Base-by-base conservation (phyloP, 2,113 vertebrate species). In the Proteles cristata region DNA sequence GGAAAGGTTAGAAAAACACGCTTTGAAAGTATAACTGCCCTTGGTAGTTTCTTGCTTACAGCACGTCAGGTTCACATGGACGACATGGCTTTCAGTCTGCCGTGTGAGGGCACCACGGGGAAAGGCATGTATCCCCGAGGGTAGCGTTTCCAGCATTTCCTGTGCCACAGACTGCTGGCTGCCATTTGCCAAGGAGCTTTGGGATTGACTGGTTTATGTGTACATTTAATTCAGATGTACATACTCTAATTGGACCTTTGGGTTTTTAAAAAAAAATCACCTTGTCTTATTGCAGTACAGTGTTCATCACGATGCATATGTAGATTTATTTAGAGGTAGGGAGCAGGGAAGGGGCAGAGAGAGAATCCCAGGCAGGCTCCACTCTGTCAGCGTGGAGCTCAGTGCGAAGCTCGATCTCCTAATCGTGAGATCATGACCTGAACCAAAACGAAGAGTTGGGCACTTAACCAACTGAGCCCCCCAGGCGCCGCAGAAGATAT, bases 211-310 rank as follows among this genome's bases (percentile, higher is more conserved):
- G 92, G 96, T 90, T 63, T 96, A 79, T 84, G 35, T 88, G 8
- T 58, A 3, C 55, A 73, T 96, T 95, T 82, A 74, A 93, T 53
- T 43, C 79, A 21, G 33, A 74, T 98, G 97, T 97, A 53, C 43
- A 31, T 93, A 76, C 74, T 90, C 26, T 94, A 68, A 80, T 93
- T 91, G 81, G 93, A 74, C 74, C 19, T 96, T 76, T 68, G 74
- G 68, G 84, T 84, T 97, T 96, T 14, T 21, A 79, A 83, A 81
- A 97, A 97, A 94, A 97, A 97, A 94, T 90, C 28, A 89, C 12
- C 25, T 80, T 79, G 26, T 69, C 97, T 92, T 69, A 91, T 80
- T 87, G 58, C 25, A 69, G 12, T 73, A 43, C 33, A 6, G 7
- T 94, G 55, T 68, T 96, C 11, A 58, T 95, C 90, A 53, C 83